Conservation (phyloP, 2,113 vertebrate species). For the Upupa epops region DNA sequence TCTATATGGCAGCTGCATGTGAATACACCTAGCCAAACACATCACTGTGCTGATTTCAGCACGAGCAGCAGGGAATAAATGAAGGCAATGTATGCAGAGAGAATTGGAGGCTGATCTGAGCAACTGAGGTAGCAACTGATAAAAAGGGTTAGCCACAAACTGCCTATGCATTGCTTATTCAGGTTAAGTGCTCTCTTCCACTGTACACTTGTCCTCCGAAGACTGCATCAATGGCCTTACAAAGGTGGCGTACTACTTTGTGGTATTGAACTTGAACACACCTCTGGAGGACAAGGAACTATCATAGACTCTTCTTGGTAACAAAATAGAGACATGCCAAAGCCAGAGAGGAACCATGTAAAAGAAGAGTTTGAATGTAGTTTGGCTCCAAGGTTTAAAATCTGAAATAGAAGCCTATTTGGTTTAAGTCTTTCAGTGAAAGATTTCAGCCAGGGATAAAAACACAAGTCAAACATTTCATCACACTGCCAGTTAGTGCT, state of each 20-base stretch:
- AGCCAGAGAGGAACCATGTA: background rate
- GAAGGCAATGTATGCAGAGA: background rate
- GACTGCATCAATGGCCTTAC: rapidly evolving
- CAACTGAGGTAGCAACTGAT: background rate
- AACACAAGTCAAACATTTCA: background rate
- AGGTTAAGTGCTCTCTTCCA: background rate
- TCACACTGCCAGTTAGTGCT: background rate
- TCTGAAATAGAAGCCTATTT: background rate
- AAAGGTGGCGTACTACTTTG: background rate
- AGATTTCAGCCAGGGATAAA: background rate
- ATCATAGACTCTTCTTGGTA: background rate
- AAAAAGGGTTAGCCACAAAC: background rate
- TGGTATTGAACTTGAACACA: background rate
- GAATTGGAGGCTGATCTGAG: background rate
- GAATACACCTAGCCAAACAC: background rate
- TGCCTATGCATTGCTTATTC: background rate
- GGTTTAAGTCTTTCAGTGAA: background rate
- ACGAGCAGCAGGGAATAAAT: background rate
- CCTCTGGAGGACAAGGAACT: background rate
- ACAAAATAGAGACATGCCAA: background rate
- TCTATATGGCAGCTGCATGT: background rate
- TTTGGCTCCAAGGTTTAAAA: background rate
- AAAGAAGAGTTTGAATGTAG: background rate
- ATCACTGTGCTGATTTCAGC: background rate
- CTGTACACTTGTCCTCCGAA: background rate